These are phyloP conservation scores for Poecile montanus DNA, from an alignment of 2,797 vertebrate species.

Conservation along the genomic window DNA sequence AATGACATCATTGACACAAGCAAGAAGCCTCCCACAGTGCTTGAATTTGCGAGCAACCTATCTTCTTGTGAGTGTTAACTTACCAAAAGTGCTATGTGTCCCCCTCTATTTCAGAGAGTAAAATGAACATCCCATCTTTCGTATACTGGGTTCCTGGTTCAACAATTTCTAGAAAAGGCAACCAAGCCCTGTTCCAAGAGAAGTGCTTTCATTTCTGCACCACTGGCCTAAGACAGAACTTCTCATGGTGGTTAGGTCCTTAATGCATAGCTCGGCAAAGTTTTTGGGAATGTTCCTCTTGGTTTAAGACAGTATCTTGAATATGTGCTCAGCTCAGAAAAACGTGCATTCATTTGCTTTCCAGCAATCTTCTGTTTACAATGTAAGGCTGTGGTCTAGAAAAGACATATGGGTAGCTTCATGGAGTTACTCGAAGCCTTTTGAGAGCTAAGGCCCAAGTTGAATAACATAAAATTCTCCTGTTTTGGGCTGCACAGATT, in stretches of 20 bases:
- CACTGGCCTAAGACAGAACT: neutral
- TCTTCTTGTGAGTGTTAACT: conserved; percentile 79
- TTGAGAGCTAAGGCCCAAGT: neutral
- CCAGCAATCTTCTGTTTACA: neutral
- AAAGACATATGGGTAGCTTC: neutral
- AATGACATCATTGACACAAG: conserved; percentile 83
- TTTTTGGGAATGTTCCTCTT: neutral
- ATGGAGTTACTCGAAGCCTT: neutral
- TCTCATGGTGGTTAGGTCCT: neutral
- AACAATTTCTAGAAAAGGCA: neutral
- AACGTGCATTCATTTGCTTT: neutral
- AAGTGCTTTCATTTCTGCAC: neutral
- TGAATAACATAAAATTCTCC: neutral
- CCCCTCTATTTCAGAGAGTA: neutral
- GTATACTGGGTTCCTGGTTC: neutral
- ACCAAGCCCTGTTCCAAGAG: neutral
- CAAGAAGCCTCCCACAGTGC: conserved; percentile 64
- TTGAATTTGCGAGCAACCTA: conserved; percentile 54
- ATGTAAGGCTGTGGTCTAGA: neutral
- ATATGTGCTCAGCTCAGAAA: neutral
- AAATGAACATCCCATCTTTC: neutral
- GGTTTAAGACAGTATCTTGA: neutral
- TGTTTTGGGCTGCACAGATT: neutral
- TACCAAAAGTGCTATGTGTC: neutral
- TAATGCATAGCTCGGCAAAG: neutral